Evolutionary conservation across 2,797 vertebrate genomes (phyloP), one percentile per base, ranked within the genome.

Genomic region (Ctenosaura bakeri): DNA sequence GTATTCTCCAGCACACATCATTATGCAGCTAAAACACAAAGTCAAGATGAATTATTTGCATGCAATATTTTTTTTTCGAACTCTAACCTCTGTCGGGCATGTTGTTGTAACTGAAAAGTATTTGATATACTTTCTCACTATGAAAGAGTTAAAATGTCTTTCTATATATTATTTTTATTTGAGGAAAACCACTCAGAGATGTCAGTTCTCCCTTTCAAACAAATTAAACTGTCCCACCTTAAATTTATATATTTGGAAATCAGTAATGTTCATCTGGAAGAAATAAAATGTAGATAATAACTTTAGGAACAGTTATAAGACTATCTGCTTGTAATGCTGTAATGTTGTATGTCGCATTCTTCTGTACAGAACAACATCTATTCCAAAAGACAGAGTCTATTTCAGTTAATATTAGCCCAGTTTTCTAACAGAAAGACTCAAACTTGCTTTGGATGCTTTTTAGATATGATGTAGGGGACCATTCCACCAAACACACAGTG

Each of bases 141-240:
- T 81, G 50, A 88, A 76, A 22, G 0, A 0, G 1, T 87, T 92
- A 52, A 56, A 12, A 50, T 87, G 8, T 62, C 6, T 87, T 62
- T 78, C 9, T 62, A 13, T 77, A 62, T 62, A 16, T 80, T 78
- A 82, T 52, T 87, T 35, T 26, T 50, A 22, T 87, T 91, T 92
- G 79, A 26, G 14, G 64, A 3, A 2, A 26, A 64, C 13, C 35
- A 7, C 52, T 77, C 38, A 66, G 52, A 54, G 81, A 88, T 88
- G 22, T 66, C 78, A 86, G 56, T 52, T 87, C 86, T 90, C 50
- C 87, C 38, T 38, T 9, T 80, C 66, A 42, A 83, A 77, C 6
- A 87, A 18, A 16, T 56, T 29, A 54, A 73, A 94, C 69, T 88
- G 0, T 12, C 13, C 29, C 73, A 13, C 56, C 66, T 69, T 69